A percentile compares a stretch with the other conserved stretches of the same genome.
Evolutionary conservation across 2,888 invertebrate species (phyloP).

Genomic region (Clostera curtula): DNA sequence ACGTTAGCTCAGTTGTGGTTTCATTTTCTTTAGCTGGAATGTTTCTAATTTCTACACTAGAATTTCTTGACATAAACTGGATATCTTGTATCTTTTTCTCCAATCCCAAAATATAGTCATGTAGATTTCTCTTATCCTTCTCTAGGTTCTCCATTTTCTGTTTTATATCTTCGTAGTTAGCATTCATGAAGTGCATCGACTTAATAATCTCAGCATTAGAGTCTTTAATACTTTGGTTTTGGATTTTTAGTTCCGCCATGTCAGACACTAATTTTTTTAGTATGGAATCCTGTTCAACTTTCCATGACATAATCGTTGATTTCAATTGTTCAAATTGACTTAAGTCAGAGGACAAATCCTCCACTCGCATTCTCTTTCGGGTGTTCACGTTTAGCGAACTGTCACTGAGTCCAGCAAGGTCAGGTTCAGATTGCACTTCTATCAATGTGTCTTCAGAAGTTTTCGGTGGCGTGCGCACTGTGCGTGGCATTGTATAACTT

Average conservation of each 20-base stretch:
- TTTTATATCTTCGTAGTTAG: not conserved
- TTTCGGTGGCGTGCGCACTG: too few species aligned
- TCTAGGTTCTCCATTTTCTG: not conserved
- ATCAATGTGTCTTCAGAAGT: too few species aligned
- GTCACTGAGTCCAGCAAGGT: too few species aligned
- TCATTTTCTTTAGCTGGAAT: not conserved
- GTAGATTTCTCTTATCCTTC: not conserved
- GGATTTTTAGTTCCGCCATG: not conserved
- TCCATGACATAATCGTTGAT: too few species aligned
- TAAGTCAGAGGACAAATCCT: too few species aligned
- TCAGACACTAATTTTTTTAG: not conserved
- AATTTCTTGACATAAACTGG: not conserved
- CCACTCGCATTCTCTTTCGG: too few species aligned
- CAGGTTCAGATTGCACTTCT: too few species aligned
- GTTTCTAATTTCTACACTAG: not conserved
- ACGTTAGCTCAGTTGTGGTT: not conserved
- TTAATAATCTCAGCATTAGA: not conserved
- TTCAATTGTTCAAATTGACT: too few species aligned
- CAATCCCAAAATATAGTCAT: not conserved
- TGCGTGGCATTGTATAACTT: too few species aligned
- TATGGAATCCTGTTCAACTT: not conserved
- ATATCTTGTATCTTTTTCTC: not conserved
- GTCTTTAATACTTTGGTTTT: not conserved
- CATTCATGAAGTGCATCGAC: not conserved
- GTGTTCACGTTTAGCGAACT: too few species aligned